Percentiles rank a stretch among this genome's conserved stretches.
Evolutionary conservation across 2,797 vertebrate genomes (phyloP).

Genomic region (Anolis apletophallus): DNA sequence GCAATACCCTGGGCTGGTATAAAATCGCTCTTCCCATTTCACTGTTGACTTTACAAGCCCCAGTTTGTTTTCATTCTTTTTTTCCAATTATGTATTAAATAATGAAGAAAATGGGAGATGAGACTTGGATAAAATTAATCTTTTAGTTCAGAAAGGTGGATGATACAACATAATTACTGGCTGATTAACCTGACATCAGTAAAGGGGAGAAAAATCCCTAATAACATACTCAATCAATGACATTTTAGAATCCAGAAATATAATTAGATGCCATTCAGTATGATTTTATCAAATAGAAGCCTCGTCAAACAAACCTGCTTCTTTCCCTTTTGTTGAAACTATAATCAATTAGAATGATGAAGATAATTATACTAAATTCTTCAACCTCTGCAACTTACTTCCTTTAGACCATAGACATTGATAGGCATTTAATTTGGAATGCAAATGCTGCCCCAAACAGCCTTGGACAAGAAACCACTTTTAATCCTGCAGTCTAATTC

Average conservation of each 20-base stretch:
- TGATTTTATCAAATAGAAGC: conserved; percentile 28
- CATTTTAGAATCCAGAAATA: conserved; percentile 22
- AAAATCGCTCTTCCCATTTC: not conserved
- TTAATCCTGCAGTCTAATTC: not conserved
- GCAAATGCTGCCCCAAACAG: not conserved
- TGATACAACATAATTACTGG: conserved; percentile 27
- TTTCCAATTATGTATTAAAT: not conserved
- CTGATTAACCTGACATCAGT: conserved; percentile 34
- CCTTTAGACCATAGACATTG: not conserved
- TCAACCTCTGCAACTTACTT: not conserved
- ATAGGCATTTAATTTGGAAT: not conserved
- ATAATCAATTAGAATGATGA: conserved; percentile 14
- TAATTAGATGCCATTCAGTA: conserved; percentile 42
- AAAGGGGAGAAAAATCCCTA: not conserved
- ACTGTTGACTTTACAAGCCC: not conserved
- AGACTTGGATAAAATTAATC: conserved; percentile 15
- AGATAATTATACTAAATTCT: conserved; percentile 16
- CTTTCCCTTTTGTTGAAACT: conserved; percentile 14
- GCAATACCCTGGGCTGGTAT: not conserved
- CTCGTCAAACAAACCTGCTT: conserved; percentile 16
- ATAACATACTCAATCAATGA: conserved; percentile 33
- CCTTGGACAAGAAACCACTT: not conserved
- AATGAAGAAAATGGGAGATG: conserved; percentile 5
- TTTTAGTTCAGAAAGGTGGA: conserved; percentile 10
- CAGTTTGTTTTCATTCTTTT: not conserved